Evolutionary conservation across 1,140 invertebrate species (phyloP).

Genomic region (Drosophila equinoxialis): DNA sequence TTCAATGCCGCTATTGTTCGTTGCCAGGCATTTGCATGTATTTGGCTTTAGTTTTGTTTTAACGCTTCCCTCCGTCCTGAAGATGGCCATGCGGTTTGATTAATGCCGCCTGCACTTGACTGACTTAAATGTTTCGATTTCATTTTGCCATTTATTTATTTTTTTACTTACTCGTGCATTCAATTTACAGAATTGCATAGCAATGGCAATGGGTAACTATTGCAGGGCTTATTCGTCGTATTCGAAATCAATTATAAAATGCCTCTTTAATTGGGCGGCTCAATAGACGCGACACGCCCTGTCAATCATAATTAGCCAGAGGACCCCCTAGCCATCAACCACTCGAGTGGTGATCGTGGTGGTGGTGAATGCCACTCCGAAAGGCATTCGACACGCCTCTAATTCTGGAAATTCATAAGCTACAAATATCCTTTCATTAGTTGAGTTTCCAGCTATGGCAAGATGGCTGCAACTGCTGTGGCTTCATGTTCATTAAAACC

Average conservation of each 20-base stretch:
- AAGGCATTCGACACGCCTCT: constrained; percentile 66
- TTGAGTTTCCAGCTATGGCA: constrained; percentile 19
- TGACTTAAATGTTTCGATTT: constrained; percentile 53
- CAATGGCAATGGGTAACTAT: constrained; percentile 23
- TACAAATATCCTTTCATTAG: constrained; percentile 71
- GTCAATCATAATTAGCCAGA: constrained; percentile 74
- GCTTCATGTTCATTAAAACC: constrained; percentile 73
- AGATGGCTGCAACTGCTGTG: constrained; percentile 49
- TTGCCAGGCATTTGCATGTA: constrained; percentile 55
- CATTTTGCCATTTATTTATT: constrained; percentile 32
- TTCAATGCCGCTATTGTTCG: constrained; percentile 46
- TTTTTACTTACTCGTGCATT: constrained; percentile 25
- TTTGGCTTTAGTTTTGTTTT: constrained; percentile 19
- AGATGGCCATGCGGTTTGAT: constrained; percentile 65
- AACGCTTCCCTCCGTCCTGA: constrained; percentile 13
- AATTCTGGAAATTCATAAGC: constrained; percentile 80
- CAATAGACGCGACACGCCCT: constrained; percentile 76
- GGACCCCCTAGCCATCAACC: constrained; percentile 33
- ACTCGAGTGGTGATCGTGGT: constrained; percentile 2
- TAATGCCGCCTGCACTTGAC: constrained; percentile 74
- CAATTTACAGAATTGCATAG: constrained; percentile 50
- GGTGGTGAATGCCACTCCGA: constrained; percentile 24
- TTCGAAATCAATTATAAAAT: constrained; percentile 77
- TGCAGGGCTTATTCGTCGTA: constrained; percentile 28
- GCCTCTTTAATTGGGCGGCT: constrained; percentile 74